Evolutionary conservation across 2,797 vertebrate species (phyloP).

Genomic region (Crypturellus tataupa): DNA sequence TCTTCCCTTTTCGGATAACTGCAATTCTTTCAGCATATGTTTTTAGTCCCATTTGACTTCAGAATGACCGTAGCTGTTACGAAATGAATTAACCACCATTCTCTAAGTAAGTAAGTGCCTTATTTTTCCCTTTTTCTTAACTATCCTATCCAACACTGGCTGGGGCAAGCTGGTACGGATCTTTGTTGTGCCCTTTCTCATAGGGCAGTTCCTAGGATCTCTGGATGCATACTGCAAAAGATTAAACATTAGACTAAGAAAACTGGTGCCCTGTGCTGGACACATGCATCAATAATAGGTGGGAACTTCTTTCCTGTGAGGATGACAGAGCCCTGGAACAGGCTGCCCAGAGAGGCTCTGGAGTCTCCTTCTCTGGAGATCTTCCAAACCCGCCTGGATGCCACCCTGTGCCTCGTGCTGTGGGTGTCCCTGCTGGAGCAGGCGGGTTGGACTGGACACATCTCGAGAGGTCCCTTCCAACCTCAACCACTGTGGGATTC

Average conservation of each 20-base stretch:
- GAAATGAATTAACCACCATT: neutral
- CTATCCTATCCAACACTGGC: accelerated
- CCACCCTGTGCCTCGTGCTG: no score
- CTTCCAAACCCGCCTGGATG: no score
- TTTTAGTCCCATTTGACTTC: neutral
- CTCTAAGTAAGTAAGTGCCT: neutral
- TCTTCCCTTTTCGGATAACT: neutral
- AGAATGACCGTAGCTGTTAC: neutral
- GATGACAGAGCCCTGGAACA: no score
- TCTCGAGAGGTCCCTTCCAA: no score
- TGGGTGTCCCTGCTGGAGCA: no score
- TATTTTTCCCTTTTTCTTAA: neutral
- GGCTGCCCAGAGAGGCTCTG: no score
- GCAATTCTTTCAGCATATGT: neutral
- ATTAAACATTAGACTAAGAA: neutral
- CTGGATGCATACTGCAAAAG: neutral
- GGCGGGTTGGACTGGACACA: no score
- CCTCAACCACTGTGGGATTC: no score
- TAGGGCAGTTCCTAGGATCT: neutral
- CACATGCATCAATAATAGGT: neutral
- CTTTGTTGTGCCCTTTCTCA: neutral
- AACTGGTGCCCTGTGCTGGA: neutral
- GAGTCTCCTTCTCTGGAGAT: no score
- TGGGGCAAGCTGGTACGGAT: neutral
- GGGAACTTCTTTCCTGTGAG: neutral